These are phyloP conservation scores for Bombus waltoni DNA, from an alignment of 1,140 invertebrate species.

Conservation along the genomic window DNA sequence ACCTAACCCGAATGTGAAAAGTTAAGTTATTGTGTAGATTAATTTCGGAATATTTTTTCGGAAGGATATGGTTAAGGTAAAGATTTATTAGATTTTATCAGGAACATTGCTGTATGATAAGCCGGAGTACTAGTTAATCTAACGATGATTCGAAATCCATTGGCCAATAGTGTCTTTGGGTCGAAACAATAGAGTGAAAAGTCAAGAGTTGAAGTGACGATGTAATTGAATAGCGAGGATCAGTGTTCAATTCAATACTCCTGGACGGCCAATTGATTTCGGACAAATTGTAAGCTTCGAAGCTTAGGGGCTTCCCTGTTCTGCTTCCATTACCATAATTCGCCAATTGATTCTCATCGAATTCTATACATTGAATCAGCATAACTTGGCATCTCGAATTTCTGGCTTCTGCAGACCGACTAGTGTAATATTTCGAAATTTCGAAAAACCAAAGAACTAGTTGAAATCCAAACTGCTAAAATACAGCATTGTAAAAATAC, in stretches of 20 bases:
- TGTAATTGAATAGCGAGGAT: background rate
- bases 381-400: background rate
- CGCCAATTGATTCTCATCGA: background rate
- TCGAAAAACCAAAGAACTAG: background rate
- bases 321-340: background rate
- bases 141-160: background rate
- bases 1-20: too few species aligned
- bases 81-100: background rate
- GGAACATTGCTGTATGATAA: background rate
- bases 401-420: background rate
- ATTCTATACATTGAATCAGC: too few species aligned
- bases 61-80: background rate
- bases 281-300: background rate
- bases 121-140: background rate
- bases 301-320: background rate
- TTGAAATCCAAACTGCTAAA: background rate
- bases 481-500: too few species aligned
- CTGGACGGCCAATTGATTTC: slow-evolving; percentile 2
- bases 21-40: background rate
- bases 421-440: background rate
- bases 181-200: background rate
- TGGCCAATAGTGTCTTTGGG: background rate
- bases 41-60: background rate
- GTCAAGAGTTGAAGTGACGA: background rate
- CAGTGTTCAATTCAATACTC: background rate